These are phyloP conservation scores for Lithobates sylvaticus DNA, from an alignment of 2,797 vertebrate species.

Conservation along the genomic window DNA sequence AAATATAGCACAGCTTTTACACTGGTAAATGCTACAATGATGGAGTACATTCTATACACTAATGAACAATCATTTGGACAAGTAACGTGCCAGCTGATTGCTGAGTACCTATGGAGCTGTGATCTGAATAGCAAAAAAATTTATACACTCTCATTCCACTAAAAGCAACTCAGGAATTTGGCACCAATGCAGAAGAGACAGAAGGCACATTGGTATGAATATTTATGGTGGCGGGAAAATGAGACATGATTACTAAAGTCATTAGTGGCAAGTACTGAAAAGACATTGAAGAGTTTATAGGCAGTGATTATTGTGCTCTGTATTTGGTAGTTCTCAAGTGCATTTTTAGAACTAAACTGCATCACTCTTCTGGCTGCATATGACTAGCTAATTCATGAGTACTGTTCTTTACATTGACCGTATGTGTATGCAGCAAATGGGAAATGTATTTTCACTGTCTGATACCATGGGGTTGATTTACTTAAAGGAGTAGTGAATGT, in stretches of 20 bases:
- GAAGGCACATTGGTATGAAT: conserved; percentile 45
- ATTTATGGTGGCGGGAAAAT: conserved; percentile 42
- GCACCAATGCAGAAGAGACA: conserved; percentile 38
- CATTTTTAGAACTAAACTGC: conserved; percentile 8
- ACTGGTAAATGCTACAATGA: conserved; percentile 33
- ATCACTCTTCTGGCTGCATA: neutral
- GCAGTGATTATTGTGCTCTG: conserved; percentile 2
- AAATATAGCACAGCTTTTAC: conserved; percentile 18
- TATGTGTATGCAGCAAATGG: neutral
- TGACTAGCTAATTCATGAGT: neutral
- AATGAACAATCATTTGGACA: conserved; percentile 42
- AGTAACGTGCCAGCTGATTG: conserved; percentile 40
- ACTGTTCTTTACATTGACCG: neutral
- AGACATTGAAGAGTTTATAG: conserved; percentile 24
- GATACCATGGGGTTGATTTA: no score
- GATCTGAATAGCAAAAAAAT: conserved; percentile 28
- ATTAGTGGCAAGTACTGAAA: conserved; percentile 18
- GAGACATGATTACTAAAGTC: conserved; percentile 38
- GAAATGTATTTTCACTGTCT: no score
- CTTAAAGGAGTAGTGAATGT: no score
- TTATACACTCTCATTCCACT: conserved; percentile 27
- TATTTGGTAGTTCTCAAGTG: neutral
- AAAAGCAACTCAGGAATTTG: conserved; percentile 35
- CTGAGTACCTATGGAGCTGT: conserved; percentile 7
- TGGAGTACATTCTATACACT: conserved; percentile 26